phyloP scores from a whole-genome alignment of 2,888 invertebrate genomes.

The Caenorhabditis wallacei region DNA sequence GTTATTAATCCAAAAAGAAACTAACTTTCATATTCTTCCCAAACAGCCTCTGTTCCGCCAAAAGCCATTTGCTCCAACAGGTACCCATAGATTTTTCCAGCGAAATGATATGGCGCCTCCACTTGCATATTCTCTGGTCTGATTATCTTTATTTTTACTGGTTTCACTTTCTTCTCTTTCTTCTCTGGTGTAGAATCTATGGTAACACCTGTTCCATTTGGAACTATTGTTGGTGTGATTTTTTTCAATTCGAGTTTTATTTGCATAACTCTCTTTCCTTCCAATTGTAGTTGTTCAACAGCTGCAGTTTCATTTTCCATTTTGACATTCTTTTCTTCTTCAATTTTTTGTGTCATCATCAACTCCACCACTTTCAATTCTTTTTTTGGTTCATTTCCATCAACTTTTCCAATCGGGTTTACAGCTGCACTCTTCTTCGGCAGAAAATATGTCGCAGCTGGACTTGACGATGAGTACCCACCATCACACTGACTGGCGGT shows the following conservation, averaged over 20 bases:
- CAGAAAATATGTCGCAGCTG: not conserved
- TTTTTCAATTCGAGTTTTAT: not conserved
- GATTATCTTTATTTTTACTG: not conserved
- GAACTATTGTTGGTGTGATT: not conserved
- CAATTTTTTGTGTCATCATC: not conserved
- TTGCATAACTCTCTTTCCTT: too few species aligned
- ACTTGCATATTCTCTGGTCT: constrained; percentile 1
- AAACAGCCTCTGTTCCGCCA: not conserved
- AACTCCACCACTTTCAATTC: not conserved
- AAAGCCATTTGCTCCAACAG: not conserved
- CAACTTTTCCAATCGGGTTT: too few species aligned
- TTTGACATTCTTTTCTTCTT: not conserved
- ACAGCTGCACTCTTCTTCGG: too few species aligned
- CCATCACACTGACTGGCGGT: not conserved
- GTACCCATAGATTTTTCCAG: constrained; percentile 2
- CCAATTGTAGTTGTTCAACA: not conserved
- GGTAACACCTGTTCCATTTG: too few species aligned
- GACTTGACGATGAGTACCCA: constrained; percentile 11
- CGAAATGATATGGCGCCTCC: not conserved
- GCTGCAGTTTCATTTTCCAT: not conserved
- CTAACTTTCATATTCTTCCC: not conserved
- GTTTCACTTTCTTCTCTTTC: not conserved
- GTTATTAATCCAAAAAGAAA: not conserved
- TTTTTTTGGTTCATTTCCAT: not conserved
- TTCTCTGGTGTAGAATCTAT: too few species aligned